Percentiles rank a stretch among this genome's conserved stretches.
These are phyloP conservation scores for Blastomussa wellsi DNA, from an alignment of 92 coral and sea anemone species.

Conservation along the genomic window DNA sequence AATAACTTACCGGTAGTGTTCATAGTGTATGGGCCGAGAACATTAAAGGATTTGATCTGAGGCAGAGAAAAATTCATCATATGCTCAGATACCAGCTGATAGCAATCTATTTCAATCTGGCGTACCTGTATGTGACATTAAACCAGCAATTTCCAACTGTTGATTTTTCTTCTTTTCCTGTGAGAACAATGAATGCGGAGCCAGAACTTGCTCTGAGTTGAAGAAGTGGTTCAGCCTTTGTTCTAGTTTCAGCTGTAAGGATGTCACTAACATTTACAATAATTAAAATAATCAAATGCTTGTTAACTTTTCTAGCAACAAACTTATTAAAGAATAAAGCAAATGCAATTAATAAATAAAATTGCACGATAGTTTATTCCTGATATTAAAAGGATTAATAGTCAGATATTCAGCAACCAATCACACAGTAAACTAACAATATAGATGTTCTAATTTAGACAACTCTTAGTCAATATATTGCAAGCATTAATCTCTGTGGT, in stretches of 20 bases:
- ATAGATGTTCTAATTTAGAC: no score
- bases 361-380: no score
- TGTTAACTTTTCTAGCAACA: neutral
- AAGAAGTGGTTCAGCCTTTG: constrained; percentile 23
- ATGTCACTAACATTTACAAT: constrained; percentile 16
- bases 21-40: no score
- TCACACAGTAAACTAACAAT: no score
- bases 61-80: neutral
- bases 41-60: neutral
- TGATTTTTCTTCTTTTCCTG: constrained; percentile 7
- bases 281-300: neutral
- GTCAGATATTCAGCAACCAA: no score
- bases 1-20: no score
- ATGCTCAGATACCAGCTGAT: neutral
- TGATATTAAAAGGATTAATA: no score
- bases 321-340: no score
- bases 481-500: no score
- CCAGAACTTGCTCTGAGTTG: constrained; percentile 40
- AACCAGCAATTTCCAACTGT: constrained; percentile 4
- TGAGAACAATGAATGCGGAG: constrained; percentile 32
- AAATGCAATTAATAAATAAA: no score
- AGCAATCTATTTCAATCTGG: neutral
- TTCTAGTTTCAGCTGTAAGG: constrained; percentile 4
- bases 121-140: constrained; percentile 29
- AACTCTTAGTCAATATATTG: no score